phyloP scores from a whole-genome alignment of 2,113 vertebrate genomes.

The Macheiramphus alcinus region DNA sequence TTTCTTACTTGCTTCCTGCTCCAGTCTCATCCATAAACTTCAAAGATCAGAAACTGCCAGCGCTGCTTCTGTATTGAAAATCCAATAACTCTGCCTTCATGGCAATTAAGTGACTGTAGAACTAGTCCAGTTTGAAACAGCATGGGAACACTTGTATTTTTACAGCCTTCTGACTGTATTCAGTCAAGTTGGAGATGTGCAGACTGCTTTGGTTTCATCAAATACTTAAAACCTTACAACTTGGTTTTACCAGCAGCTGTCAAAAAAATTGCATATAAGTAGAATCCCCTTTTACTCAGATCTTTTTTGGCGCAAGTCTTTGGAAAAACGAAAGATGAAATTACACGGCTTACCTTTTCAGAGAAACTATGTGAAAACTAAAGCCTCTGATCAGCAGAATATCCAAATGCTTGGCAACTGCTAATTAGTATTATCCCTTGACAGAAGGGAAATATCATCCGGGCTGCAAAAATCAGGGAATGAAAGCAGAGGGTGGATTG shows the following conservation, averaged over 20 bases:
- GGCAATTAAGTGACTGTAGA: background rate
- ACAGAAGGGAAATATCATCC: background rate
- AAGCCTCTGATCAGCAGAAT: background rate
- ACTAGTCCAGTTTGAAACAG: background rate
- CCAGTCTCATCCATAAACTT: background rate
- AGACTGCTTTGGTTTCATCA: background rate
- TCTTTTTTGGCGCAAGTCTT: background rate
- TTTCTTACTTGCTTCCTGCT: background rate
- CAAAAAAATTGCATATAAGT: background rate
- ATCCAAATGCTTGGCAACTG: rapidly evolving
- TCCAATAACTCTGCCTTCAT: background rate
- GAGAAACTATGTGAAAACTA: background rate
- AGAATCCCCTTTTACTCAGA: background rate
- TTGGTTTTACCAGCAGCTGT: background rate
- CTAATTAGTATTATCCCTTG: background rate
- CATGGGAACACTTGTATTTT: background rate
- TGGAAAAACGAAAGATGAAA: background rate
- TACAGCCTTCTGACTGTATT: background rate
- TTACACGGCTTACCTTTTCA: background rate
- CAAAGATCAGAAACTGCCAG: background rate
- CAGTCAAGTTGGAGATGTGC: background rate
- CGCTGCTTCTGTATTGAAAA: background rate
- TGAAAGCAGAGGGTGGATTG: background rate
- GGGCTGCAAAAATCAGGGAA: background rate
- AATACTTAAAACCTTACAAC: background rate